phyloP scores from a whole-genome alignment of 1,140 invertebrate genomes.

The Pseudomyrmex flavicornis region DNA sequence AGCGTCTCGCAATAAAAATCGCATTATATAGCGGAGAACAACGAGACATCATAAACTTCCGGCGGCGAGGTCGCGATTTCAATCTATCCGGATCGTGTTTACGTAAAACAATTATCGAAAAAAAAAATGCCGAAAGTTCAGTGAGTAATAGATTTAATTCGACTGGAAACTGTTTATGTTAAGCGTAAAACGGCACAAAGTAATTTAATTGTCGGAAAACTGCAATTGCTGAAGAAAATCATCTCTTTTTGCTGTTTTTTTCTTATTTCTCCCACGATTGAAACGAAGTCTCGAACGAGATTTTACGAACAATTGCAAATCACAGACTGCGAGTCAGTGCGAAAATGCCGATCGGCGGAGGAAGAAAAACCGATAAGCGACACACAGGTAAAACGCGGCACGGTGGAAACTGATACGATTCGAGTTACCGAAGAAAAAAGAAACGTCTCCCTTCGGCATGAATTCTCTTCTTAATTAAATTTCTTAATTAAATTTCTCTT shows the following conservation, averaged over 20 bases:
- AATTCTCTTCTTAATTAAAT: slow-evolving; percentile 67
- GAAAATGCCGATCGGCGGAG: background rate
- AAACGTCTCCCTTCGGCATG: slow-evolving; percentile 67
- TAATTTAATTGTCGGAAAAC: background rate
- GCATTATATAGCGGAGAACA: slow-evolving; percentile 30
- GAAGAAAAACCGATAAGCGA: background rate
- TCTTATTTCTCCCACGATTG: too few relatives aligned
- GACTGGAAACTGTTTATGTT: background rate
- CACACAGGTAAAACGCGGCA: slow-evolving; percentile 7
- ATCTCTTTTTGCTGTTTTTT: too few relatives aligned
- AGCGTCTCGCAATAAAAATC: slow-evolving; percentile 39
- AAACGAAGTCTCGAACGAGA: too few relatives aligned
- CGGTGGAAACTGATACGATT: slow-evolving; percentile 23
- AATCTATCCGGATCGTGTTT: slow-evolving; percentile 27
- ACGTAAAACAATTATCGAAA: background rate
- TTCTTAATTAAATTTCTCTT: slow-evolving; percentile 23
- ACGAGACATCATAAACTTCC: slow-evolving; percentile 46
- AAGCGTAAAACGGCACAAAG: background rate
- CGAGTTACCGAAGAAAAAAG: slow-evolving; percentile 11
- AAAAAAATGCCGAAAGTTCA: background rate
- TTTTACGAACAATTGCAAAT: background rate
- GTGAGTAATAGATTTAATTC: background rate
- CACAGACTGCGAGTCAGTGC: background rate
- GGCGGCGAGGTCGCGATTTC: slow-evolving; percentile 27
- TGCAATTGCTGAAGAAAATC: background rate